A percentile compares a stretch with the other conserved stretches of the same genome.
Conservation (phyloP, 1,140 invertebrate genomes). For the Dolichoris vasculosae region DNA sequence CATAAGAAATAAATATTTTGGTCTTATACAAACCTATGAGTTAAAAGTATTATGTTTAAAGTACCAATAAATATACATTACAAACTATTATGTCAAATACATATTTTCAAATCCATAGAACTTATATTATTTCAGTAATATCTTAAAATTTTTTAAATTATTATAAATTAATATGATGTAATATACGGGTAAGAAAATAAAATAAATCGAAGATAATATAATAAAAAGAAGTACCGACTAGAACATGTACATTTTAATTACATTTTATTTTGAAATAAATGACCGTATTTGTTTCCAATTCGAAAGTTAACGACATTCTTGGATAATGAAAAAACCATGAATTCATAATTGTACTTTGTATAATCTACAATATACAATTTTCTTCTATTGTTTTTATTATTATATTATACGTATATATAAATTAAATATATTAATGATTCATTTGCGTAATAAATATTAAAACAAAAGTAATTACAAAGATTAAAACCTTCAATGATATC, state of each 20-base stretch:
- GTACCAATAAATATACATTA: no score
- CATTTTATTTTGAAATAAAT: conserved; percentile 38
- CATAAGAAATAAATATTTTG: no score
- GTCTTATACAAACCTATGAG: background rate
- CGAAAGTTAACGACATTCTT: conserved; percentile 60
- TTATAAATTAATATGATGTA: no score
- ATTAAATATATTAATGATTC: background rate
- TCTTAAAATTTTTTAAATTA: no score
- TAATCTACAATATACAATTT: background rate
- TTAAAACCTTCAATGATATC: no score
- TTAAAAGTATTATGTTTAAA: no score
- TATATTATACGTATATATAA: conserved; percentile 1
- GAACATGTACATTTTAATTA: no score
- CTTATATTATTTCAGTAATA: no score
- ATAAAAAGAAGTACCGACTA: background rate
- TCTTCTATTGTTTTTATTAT: background rate
- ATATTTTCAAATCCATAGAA: no score
- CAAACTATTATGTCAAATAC: no score
- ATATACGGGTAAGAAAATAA: no score
- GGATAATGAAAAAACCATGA: conserved; percentile 58
- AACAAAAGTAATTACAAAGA: no score
- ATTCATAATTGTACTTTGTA: conserved; percentile 53
- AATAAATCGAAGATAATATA: background rate
- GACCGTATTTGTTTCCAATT: conserved; percentile 60
- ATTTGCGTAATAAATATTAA: background rate